phyloP scores from a whole-genome alignment of 2,888 invertebrate species.

The Oligia latruncula region DNA sequence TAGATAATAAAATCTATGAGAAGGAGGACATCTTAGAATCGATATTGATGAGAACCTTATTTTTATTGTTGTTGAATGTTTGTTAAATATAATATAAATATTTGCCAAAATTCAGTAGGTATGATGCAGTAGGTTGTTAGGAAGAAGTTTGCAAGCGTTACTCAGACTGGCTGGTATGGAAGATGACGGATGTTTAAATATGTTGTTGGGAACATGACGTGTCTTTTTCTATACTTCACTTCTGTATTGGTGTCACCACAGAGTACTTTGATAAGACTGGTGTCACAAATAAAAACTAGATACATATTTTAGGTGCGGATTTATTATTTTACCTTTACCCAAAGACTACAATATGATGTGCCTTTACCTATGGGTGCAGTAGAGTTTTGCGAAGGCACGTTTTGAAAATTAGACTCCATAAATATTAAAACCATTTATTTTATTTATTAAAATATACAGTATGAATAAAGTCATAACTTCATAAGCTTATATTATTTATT shows the following conservation, averaged over 20 bases:
- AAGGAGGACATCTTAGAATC: neutral
- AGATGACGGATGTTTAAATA: no score
- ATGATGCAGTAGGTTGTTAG: neutral
- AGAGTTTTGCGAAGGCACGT: neutral
- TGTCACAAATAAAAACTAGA: no score
- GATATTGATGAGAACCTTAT: neutral
- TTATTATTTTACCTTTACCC: no score
- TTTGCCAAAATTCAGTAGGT: neutral
- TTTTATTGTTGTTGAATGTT: neutral
- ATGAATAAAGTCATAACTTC: neutral
- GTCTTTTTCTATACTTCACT: no score
- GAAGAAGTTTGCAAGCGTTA: no score
- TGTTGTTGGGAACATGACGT: no score
- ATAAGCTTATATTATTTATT: constrained; percentile 1
- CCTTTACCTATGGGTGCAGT: neutral
- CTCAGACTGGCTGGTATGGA: no score
- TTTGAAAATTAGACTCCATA: neutral
- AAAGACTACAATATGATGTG: no score
- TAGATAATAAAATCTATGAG: neutral
- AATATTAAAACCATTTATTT: constrained; percentile 14
- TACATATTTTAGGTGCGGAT: no score
- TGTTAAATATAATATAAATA: no score
- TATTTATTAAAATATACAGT: neutral
- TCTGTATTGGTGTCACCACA: no score
- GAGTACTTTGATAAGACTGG: no score